Evolutionary conservation across 2,888 invertebrate species (phyloP).

Genomic region (Sympetrum striolatum): DNA sequence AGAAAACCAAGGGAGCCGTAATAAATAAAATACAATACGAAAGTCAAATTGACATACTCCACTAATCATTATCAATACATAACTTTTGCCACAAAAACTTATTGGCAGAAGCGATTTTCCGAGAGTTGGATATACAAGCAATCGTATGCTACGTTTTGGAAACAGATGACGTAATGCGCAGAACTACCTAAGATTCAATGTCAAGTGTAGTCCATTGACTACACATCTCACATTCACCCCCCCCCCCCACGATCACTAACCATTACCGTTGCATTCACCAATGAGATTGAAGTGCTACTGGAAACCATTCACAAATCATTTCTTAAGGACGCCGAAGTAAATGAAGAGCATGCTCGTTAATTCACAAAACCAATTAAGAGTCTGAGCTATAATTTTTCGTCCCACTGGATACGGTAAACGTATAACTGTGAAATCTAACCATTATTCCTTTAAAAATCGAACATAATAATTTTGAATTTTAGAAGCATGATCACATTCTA

Average conservation of each 20-base stretch:
- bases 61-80: background rate
- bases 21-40: too few species aligned
- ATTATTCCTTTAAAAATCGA: too few species aligned
- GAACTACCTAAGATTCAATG: conserved; percentile 2
- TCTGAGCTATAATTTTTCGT: too few species aligned
- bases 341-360: too few species aligned
- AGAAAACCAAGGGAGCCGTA: too few species aligned
- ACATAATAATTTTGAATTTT: too few species aligned
- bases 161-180: conserved; percentile 25
- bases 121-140: background rate
- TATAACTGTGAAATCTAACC: too few species aligned
- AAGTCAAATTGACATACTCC: too few species aligned
- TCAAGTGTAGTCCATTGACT: conserved; percentile 26
- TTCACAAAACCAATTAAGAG: too few species aligned
- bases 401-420: too few species aligned
- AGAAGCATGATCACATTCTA: too few species aligned
- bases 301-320: background rate
- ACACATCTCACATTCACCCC: conserved; percentile 5
- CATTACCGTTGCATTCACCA: conserved; percentile 16
- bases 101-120: background rate
- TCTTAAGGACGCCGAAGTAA: too few species aligned
- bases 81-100: background rate
- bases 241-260: conserved; percentile 15
- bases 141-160: background rate
- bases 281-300: conserved; percentile 9